phyloP scores from a whole-genome alignment of 23 tunicate genomes.

The Ascidia mentula region DNA sequence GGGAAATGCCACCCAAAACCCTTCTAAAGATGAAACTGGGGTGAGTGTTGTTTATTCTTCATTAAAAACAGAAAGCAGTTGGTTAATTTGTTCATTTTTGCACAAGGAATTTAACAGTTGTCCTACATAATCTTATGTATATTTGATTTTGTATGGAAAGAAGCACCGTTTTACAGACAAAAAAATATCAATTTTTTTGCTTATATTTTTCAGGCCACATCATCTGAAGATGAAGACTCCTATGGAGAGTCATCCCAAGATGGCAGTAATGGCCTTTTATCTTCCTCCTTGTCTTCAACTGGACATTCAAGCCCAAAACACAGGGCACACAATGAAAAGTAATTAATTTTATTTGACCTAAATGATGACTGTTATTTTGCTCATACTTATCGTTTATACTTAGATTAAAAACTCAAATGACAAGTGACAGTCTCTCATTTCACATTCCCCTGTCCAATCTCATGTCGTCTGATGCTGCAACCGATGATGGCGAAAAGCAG shows the following conservation, averaged over 20 bases:
- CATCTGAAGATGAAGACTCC: constrained; percentile 5
- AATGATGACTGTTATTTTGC: too few relatives aligned
- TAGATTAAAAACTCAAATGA: neutral
- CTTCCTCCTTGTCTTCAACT: constrained; percentile 8
- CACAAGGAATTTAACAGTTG: too few relatives aligned
- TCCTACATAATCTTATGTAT: too few relatives aligned
- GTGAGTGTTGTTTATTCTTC: neutral
- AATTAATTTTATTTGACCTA: too few relatives aligned
- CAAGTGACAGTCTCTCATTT: constrained; percentile 20
- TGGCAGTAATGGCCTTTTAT: constrained; percentile 11
- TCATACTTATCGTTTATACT: too few relatives aligned
- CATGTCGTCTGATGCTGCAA: constrained; percentile 23
- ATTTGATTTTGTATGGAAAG: neutral
- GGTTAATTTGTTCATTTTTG: too few relatives aligned
- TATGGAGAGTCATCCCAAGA: neutral
- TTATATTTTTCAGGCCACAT: neutral
- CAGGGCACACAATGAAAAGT: too few relatives aligned
- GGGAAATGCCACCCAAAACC: neutral
- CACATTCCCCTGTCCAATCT: constrained; percentile 56
- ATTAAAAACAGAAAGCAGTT: too few relatives aligned
- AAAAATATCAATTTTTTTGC: neutral
- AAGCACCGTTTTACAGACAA: neutral
- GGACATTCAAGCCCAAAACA: neutral
- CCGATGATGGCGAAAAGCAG: neutral
- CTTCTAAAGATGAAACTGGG: constrained; percentile 23